These are phyloP conservation scores for Fragum whitleyi DNA, from an alignment of 2,888 invertebrate genomes.

Conservation along the genomic window DNA sequence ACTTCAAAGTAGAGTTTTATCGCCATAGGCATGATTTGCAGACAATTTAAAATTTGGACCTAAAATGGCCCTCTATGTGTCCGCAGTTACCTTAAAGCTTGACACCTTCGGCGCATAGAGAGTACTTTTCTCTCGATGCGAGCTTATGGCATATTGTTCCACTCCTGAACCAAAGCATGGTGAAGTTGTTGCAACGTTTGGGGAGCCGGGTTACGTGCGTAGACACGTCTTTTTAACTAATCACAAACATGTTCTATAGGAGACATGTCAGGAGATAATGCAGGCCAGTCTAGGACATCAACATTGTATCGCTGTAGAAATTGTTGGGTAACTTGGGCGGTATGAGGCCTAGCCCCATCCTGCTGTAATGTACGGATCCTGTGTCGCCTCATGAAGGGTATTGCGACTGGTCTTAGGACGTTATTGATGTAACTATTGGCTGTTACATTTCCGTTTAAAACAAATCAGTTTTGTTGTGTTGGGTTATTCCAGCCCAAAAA, in stretches of 20 bases:
- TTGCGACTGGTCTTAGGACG: no score
- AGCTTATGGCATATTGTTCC: slow-evolving; percentile 14
- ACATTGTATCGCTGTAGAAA: no score
- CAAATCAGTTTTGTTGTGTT: slow-evolving; percentile 25
- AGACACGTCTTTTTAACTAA: slow-evolving; percentile 1
- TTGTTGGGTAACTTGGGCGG: no score
- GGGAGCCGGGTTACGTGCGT: neutral
- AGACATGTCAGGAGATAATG: slow-evolving; percentile 29
- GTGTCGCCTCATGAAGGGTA: no score
- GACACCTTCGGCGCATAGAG: no score
- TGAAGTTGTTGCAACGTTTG: slow-evolving; percentile 5
- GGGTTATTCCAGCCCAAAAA: slow-evolving; percentile 28
- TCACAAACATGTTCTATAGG: slow-evolving; percentile 23
- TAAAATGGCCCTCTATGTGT: no score
- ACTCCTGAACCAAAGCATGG: neutral
- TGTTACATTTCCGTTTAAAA: slow-evolving; percentile 33
- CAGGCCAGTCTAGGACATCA: slow-evolving; percentile 15
- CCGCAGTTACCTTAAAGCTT: no score
- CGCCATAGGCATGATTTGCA: no score
- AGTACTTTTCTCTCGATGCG: neutral
- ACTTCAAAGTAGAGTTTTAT: no score
- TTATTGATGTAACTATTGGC: no score
- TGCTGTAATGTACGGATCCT: neutral
- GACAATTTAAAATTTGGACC: no score
- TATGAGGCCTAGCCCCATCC: neutral